Conservation (phyloP, 2,888 invertebrate species). For the Eurytoma adleriae region DNA sequence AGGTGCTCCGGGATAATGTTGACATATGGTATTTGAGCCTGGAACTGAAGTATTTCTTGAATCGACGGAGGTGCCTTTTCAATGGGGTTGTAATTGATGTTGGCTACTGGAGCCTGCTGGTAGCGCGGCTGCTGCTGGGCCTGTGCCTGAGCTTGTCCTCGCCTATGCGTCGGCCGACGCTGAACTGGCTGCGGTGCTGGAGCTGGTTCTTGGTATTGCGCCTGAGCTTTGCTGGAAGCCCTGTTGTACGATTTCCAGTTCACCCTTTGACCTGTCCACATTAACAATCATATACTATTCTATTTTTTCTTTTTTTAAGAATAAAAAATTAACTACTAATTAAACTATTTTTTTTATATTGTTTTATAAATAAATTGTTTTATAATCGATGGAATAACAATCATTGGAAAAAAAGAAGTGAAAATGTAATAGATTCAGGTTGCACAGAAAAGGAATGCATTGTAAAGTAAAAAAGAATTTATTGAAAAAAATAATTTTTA, state of each 20-base stretch:
- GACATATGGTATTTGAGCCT: conserved; percentile 71
- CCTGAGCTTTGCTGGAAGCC: neutral
- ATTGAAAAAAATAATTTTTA: no score
- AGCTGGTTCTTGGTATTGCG: conserved; percentile 52
- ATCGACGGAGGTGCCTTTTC: conserved; percentile 70
- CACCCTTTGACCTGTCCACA: conserved; percentile 66
- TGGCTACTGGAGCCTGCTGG: conserved; percentile 56
- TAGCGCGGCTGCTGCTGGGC: conserved; percentile 45
- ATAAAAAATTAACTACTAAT: no score
- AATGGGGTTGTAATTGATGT: conserved; percentile 65
- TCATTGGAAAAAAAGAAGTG: neutral
- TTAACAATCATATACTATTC: no score
- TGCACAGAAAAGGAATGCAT: no score
- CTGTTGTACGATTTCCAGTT: conserved; percentile 71
- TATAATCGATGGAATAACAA: no score
- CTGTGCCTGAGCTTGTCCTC: conserved; percentile 47
- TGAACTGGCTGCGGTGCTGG: conserved; percentile 34
- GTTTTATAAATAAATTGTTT: no score
- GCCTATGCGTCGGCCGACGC: conserved; percentile 47
- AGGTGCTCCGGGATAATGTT: conserved; percentile 70
- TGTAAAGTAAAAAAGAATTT: no score
- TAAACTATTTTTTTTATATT: no score
- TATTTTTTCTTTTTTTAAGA: no score
- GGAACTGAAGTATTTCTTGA: conserved; percentile 70
- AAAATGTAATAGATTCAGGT: neutral